Conservation (phyloP, 2,888 invertebrate species). For the Blastobasis lacticolella region DNA sequence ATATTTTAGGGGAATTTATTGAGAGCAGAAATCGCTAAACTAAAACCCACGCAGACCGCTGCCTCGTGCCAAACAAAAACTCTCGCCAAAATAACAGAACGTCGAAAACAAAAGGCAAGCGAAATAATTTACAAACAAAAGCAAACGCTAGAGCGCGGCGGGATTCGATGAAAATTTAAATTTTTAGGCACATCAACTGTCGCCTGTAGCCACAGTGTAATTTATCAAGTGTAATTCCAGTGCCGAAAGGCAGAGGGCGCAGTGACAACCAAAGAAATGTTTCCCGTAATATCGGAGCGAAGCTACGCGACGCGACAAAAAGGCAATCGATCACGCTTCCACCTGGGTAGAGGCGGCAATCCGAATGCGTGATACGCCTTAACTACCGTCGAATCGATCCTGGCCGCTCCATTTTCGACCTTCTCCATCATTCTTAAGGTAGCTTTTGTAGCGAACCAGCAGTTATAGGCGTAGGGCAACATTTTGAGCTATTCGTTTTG, state of each 20-base stretch:
- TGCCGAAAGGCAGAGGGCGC: conserved; percentile 37
- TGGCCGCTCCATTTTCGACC: conserved; percentile 23
- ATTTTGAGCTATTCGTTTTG: conserved; percentile 48
- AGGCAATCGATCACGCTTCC: conserved; percentile 60
- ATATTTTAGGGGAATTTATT: too few relatives aligned
- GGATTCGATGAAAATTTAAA: conserved; percentile 17
- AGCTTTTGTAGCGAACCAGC: conserved; percentile 11
- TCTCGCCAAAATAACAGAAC: neutral
- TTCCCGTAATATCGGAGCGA: conserved; percentile 39
- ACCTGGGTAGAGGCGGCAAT: conserved; percentile 51
- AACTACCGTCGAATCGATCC: conserved; percentile 39
- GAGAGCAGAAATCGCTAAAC: too few relatives aligned
- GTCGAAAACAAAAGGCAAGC: conserved; percentile 1
- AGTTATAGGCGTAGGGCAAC: conserved; percentile 25
- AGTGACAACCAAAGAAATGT: conserved; percentile 51
- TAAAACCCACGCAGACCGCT: too few relatives aligned
- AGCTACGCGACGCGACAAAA: conserved; percentile 44
- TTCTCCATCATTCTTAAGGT: conserved; percentile 17
- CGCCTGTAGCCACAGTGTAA: conserved; percentile 29
- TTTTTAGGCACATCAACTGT: conserved; percentile 25
- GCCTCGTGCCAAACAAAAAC: neutral
- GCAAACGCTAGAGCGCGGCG: neutral
- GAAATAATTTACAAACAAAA: conserved; percentile 1
- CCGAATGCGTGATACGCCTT: conserved; percentile 45
- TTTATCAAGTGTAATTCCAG: conserved; percentile 49